A percentile compares a stretch with the other conserved stretches of the same genome.
phyloP scores from a whole-genome alignment of 2,113 vertebrate genomes.

The Hipposideros armiger region DNA sequence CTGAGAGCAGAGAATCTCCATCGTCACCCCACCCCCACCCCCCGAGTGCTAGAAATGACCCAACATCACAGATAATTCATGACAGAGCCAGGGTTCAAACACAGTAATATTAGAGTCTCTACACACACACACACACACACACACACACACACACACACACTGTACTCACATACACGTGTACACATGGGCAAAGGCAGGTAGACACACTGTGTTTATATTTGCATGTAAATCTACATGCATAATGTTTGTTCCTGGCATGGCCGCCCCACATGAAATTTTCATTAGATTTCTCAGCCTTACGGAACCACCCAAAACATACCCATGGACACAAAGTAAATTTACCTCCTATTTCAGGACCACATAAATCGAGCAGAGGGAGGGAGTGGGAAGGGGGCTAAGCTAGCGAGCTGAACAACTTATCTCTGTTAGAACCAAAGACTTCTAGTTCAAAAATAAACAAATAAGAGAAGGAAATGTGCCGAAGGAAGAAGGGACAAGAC shows the following conservation, averaged over 20 bases:
- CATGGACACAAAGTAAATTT: background rate
- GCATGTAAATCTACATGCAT: slow-evolving; percentile 21
- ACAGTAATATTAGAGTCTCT: background rate
- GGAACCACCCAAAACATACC: slow-evolving; percentile 1
- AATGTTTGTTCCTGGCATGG: slow-evolving; percentile 8
- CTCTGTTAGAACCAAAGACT: slow-evolving; percentile 19
- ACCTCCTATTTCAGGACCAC: background rate
- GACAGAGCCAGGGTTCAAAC: background rate
- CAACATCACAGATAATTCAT: background rate
- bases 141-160: background rate
- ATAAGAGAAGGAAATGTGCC: slow-evolving; percentile 34
- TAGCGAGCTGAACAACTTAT: background rate
- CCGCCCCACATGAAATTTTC: slow-evolving; percentile 31
- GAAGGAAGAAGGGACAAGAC: background rate
- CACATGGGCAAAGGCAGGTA: slow-evolving; percentile 5
- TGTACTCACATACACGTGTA: background rate
- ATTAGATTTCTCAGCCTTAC: slow-evolving; percentile 58
- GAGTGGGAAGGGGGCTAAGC: background rate
- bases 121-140: background rate
- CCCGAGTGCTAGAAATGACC: background rate
- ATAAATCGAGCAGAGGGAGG: background rate
- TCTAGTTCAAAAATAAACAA: background rate
- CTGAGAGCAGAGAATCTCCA: too few species aligned
- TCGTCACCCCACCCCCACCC: background rate
- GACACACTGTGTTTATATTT: slow-evolving; percentile 42